These are phyloP conservation scores for Garra rufa DNA, from an alignment of 2,113 vertebrate genomes.

Conservation along the genomic window DNA sequence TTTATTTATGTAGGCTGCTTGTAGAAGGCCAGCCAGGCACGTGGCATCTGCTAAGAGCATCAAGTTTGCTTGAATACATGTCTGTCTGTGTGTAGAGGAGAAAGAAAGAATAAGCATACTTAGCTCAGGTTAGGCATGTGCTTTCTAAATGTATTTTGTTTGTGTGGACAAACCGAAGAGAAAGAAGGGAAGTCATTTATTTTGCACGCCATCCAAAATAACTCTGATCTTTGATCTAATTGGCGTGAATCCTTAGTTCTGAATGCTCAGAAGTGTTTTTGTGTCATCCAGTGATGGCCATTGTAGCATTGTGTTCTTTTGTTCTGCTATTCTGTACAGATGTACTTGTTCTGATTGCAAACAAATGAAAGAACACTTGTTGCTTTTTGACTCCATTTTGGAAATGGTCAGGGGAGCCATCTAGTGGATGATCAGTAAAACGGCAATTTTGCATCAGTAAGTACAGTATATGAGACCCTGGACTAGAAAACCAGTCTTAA, in stretches of 20 bases:
- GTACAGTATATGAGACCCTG: too few relatives aligned
- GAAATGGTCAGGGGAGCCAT: constrained; percentile 9
- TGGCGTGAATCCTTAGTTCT: neutral
- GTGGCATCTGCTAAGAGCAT: neutral
- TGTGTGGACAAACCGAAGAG: neutral
- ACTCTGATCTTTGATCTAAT: neutral
- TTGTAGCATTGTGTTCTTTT: neutral
- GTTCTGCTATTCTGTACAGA: neutral
- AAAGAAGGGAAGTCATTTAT: neutral
- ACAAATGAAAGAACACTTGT: neutral
- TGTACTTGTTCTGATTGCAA: neutral
- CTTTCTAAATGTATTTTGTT: neutral
- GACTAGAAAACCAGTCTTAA: too few relatives aligned
- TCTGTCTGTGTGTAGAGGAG: neutral
- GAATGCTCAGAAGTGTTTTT: neutral
- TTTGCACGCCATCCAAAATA: neutral
- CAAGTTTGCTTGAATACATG: neutral
- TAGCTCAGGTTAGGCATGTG: neutral
- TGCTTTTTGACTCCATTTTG: neutral
- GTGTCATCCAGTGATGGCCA: neutral
- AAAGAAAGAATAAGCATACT: neutral
- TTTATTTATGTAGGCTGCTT: neutral
- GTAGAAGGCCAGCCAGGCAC: constrained; percentile 11
- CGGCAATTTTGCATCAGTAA: neutral
- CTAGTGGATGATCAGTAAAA: constrained; percentile 11